These are phyloP conservation scores for Cherax quadricarinatus DNA, from an alignment of 1,140 invertebrate genomes.

Conservation along the genomic window DNA sequence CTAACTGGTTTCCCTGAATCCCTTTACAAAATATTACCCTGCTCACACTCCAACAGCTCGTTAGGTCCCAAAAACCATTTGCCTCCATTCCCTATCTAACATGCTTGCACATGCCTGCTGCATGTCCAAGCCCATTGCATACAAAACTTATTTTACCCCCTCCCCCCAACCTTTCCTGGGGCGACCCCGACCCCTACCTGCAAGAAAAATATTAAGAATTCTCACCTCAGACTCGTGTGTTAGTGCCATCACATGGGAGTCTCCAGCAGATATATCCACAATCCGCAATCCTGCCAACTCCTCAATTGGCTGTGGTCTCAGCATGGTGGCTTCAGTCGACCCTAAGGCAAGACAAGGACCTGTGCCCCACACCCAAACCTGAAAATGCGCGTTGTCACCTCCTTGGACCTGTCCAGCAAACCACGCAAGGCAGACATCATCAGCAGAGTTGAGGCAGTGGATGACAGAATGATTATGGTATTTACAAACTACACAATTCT, in stretches of 20 bases:
- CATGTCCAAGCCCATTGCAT: too few relatives aligned
- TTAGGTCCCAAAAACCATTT: too few relatives aligned
- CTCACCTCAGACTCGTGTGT: slow-evolving; percentile 77
- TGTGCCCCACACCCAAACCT: slow-evolving; percentile 83
- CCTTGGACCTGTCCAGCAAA: slow-evolving; percentile 35
- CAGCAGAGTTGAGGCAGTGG: slow-evolving; percentile 37
- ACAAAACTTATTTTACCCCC: too few relatives aligned
- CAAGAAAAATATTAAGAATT: too few relatives aligned
- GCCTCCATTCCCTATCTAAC: too few relatives aligned
- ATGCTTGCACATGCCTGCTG: too few relatives aligned
- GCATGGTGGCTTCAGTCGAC: slow-evolving; percentile 79
- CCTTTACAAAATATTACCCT: too few relatives aligned
- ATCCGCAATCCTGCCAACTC: slow-evolving; percentile 76
- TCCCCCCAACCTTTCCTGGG: too few relatives aligned
- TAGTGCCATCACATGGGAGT: slow-evolving; percentile 82
- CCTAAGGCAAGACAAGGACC: slow-evolving; percentile 81
- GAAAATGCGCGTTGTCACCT: slow-evolving; percentile 66
- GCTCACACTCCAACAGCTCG: too few relatives aligned
- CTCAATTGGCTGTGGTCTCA: slow-evolving; percentile 79
- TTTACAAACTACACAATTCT: not conserved
- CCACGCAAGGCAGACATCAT: slow-evolving; percentile 21
- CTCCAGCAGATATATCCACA: slow-evolving; percentile 79
- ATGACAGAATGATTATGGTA: not conserved
- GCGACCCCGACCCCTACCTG: too few relatives aligned
- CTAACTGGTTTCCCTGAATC: too few relatives aligned